Evolutionary conservation across 2,888 invertebrate species (phyloP).

Genomic region (Xestia rhomboidea): DNA sequence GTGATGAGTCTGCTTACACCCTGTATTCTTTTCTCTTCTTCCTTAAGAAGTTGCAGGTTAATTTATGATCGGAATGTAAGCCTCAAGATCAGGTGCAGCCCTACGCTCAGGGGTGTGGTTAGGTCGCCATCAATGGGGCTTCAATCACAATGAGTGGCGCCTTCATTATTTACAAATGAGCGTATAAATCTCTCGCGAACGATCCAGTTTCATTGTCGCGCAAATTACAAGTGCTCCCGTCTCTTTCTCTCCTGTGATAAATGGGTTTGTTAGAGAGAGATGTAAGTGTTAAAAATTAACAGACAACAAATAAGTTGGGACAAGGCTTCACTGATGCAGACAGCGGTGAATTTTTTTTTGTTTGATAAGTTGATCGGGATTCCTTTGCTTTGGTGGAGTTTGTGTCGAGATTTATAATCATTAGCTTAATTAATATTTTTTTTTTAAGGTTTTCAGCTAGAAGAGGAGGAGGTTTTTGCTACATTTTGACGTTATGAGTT

Average conservation of each 20-base stretch:
- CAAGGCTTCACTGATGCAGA: constrained; percentile 41
- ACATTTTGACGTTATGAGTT: not conserved
- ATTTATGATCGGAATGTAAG: constrained; percentile 13
- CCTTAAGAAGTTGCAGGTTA: not conserved
- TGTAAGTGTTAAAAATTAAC: constrained; percentile 59
- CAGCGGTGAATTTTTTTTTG: constrained; percentile 24
- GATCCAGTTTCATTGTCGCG: constrained; percentile 77
- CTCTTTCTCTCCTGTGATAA: constrained; percentile 56
- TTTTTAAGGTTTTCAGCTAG: not conserved
- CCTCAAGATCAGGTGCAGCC: constrained; percentile 68
- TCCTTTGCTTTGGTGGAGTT: constrained; percentile 1
- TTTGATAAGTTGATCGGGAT: not conserved
- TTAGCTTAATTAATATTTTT: not conserved
- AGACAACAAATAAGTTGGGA: constrained; percentile 61
- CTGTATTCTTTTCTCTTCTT: not conserved
- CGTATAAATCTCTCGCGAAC: constrained; percentile 86
- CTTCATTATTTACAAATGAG: constrained; percentile 89
- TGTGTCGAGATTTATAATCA: constrained; percentile 10
- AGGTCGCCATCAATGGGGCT: constrained; percentile 85
- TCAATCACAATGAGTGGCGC: constrained; percentile 89
- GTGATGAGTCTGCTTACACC: no score
- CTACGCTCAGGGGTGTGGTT: constrained; percentile 77
- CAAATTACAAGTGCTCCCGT: constrained; percentile 72
- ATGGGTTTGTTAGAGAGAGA: constrained; percentile 52
- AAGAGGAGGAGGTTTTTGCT: no score